These are phyloP conservation scores for Halyomorpha halys DNA, from an alignment of 1,140 invertebrate genomes.

Conservation along the genomic window DNA sequence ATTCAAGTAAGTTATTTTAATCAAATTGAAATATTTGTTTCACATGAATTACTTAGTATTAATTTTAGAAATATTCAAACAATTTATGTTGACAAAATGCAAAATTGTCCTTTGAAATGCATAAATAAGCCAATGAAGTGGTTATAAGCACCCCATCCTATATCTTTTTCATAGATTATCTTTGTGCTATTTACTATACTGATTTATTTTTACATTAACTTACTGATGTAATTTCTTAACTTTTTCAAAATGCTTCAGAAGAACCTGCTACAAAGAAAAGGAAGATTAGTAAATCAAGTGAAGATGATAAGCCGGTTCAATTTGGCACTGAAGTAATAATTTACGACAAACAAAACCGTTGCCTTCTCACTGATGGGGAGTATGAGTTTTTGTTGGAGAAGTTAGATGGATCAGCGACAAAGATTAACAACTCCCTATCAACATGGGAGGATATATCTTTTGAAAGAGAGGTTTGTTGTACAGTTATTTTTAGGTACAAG, in stretches of 20 bases:
- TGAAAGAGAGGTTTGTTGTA: constrained; percentile 43
- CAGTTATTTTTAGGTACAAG: no score
- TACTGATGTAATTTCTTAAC: background rate
- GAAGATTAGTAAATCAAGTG: constrained; percentile 39
- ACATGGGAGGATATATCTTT: constrained; percentile 75
- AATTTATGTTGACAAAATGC: no score
- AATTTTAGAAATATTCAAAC: no score
- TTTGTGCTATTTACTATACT: no score
- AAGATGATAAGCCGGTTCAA: constrained; percentile 48
- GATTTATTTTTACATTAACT: no score
- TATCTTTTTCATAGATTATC: no score
- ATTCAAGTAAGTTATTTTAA: constrained; percentile 24
- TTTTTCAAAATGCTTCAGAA: constrained; percentile 30
- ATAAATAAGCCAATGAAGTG: no score
- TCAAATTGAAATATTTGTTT: no score
- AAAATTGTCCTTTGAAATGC: no score
- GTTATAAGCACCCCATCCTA: no score
- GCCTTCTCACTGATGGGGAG: constrained; percentile 74
- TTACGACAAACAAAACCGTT: constrained; percentile 81
- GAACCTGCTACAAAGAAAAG: constrained; percentile 52
- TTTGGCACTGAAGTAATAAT: constrained; percentile 79
- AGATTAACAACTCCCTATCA: constrained; percentile 38
- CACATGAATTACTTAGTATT: no score
- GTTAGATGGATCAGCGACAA: constrained; percentile 39
- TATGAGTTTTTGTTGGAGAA: constrained; percentile 79